Conservation (phyloP, 2,113 vertebrate genomes). For the Antigone vipio region DNA sequence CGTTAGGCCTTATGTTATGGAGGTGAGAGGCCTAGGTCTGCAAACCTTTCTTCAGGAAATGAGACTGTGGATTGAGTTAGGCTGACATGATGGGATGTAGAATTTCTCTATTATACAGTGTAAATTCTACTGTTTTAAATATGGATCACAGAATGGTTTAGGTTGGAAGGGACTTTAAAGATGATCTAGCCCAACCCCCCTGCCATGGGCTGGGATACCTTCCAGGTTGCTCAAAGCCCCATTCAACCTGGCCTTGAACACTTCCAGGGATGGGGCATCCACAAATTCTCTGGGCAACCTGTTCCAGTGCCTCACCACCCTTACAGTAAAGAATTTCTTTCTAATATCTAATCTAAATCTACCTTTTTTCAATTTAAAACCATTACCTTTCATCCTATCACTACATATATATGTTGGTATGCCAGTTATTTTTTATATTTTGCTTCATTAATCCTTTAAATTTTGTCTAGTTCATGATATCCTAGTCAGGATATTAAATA, state of each 20-base stretch:
- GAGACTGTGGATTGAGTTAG: background rate
- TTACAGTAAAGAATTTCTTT: background rate
- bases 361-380: background rate
- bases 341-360: background rate
- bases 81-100: background rate
- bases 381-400: accelerated
- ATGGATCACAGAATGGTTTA: background rate
- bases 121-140: background rate
- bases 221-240: background rate
- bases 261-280: too few relatives aligned
- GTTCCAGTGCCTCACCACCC: background rate
- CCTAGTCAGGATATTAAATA: background rate
- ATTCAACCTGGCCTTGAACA: background rate
- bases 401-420: background rate
- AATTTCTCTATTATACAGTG: background rate
- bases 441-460: background rate
- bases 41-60: background rate
- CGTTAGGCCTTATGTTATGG: background rate
- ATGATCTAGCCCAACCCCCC: background rate
- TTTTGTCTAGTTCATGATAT: background rate
- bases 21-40: background rate
- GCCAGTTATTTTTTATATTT: background rate
- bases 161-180: background rate
- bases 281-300: too few relatives aligned
- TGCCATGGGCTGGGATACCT: accelerated